phyloP scores from a whole-genome alignment of 2,113 vertebrate genomes.

The Bostrychus sinensis region DNA sequence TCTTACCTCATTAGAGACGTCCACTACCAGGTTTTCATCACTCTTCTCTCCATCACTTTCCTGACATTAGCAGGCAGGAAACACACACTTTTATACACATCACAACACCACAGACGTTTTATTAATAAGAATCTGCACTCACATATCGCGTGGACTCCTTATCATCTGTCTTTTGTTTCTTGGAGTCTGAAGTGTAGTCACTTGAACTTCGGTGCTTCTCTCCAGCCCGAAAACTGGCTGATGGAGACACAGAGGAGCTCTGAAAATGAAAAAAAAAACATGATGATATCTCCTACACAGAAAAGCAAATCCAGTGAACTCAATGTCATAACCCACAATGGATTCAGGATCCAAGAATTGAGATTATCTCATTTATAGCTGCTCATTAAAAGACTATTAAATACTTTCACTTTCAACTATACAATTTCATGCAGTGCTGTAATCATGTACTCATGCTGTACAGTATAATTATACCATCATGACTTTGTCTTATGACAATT shows the following conservation, averaged over 20 bases:
- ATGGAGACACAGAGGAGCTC: slow-evolving; percentile 95
- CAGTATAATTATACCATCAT: slow-evolving; percentile 20
- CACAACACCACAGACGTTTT: background rate
- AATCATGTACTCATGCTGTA: no score
- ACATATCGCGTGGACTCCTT: slow-evolving; percentile 92
- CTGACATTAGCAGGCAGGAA: slow-evolving; percentile 63
- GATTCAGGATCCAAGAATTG: background rate
- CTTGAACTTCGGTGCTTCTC: slow-evolving; percentile 93
- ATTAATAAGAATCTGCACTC: slow-evolving; percentile 50
- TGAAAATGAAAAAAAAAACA: slow-evolving; percentile 59
- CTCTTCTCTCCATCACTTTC: slow-evolving; percentile 98
- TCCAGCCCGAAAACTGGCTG: slow-evolving; percentile 90
- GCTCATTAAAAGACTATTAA: slow-evolving; percentile 14
- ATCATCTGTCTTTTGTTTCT: slow-evolving; percentile 95
- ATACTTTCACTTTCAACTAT: slow-evolving; percentile 14
- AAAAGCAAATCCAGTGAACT: background rate
- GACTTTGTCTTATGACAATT: slow-evolving; percentile 24
- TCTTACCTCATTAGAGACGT: slow-evolving; percentile 93
- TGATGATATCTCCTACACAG: background rate
- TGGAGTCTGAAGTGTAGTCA: slow-evolving; percentile 94
- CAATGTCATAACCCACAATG: background rate
- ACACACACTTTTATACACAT: background rate
- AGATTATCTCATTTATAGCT: slow-evolving; percentile 4
- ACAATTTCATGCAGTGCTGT: slow-evolving; percentile 8
- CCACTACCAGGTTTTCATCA: slow-evolving; percentile 91